These are phyloP conservation scores for Nebria ingens DNA, from an alignment of 1,140 invertebrate species.

Conservation along the genomic window DNA sequence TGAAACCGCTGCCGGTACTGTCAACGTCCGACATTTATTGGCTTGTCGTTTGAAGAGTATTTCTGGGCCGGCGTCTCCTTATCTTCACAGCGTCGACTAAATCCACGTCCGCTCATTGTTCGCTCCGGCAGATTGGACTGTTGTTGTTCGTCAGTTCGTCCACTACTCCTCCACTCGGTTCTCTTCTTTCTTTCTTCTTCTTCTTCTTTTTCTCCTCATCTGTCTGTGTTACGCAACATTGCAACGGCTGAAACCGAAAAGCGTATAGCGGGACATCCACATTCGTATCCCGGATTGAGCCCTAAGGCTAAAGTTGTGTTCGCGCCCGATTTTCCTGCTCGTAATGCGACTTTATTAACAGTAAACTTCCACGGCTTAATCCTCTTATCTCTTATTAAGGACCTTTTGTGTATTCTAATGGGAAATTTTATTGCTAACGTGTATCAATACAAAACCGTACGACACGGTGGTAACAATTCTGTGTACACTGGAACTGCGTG, in stretches of 20 bases:
- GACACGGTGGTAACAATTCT: no score
- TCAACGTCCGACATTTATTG: not conserved
- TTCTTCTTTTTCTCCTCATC: no score
- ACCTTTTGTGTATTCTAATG: not conserved
- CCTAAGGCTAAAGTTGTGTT: not conserved
- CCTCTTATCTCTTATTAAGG: conserved; percentile 6
- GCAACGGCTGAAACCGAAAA: no score
- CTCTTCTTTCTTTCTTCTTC: no score
- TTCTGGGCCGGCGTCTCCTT: not conserved
- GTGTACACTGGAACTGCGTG: no score
- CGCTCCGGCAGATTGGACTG: not conserved
- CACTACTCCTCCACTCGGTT: not conserved
- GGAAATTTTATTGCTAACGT: conserved; percentile 4
- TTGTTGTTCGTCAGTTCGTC: not conserved
- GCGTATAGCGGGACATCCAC: no score
- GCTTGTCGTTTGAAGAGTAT: not conserved
- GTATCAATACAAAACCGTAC: not conserved
- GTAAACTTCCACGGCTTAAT: not conserved
- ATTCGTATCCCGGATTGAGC: no score
- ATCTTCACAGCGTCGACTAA: not conserved
- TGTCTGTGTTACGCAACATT: no score
- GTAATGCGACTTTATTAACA: not conserved
- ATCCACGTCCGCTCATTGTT: not conserved
- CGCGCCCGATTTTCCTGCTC: not conserved
- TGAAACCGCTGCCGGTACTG: no score